Percentiles rank a stretch among this genome's conserved stretches.
Evolutionary conservation across 2,113 vertebrate genomes (phyloP).

Genomic region (Vulpes vulpes): DNA sequence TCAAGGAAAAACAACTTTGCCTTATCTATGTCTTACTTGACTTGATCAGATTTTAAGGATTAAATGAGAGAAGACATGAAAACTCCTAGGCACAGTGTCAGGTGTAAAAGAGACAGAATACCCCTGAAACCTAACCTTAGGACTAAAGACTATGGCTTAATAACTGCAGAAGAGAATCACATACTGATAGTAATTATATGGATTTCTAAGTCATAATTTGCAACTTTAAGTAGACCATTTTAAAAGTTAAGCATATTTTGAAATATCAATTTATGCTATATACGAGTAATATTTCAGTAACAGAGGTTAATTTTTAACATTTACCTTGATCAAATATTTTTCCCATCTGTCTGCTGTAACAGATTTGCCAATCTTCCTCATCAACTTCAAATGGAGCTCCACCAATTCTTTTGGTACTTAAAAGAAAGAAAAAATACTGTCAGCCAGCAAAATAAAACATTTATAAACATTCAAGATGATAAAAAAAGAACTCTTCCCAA

Average conservation of each 20-base stretch:
- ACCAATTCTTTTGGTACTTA: constrained; percentile 97
- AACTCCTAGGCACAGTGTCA: not conserved
- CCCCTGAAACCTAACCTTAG: constrained; percentile 14
- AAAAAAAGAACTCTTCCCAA: not conserved
- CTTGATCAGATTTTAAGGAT: constrained; percentile 5
- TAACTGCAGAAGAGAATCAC: not conserved
- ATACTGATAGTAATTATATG: not conserved
- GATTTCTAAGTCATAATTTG: constrained; percentile 3
- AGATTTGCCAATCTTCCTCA: constrained; percentile 97
- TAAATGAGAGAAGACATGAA: constrained; percentile 11
- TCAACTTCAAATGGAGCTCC: constrained; percentile 98
- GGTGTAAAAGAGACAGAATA: not conserved
- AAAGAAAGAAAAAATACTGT: constrained; percentile 67
- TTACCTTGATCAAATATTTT: constrained; percentile 98
- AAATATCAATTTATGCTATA: constrained; percentile 29
- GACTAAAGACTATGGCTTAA: not conserved
- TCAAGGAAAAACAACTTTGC: constrained; percentile 20
- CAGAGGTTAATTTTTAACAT: constrained; percentile 18
- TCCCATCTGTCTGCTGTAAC: constrained; percentile 98
- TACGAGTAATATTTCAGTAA: constrained; percentile 36
- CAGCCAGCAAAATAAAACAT: constrained; percentile 61
- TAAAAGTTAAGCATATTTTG: constrained; percentile 13
- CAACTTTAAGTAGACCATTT: constrained; percentile 14
- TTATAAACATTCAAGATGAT: constrained; percentile 36
- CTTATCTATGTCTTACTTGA: not conserved